These are phyloP conservation scores for Actinopyga echinites DNA, from an alignment of 53 echinoderm and acorn worm species.

Conservation along the genomic window DNA sequence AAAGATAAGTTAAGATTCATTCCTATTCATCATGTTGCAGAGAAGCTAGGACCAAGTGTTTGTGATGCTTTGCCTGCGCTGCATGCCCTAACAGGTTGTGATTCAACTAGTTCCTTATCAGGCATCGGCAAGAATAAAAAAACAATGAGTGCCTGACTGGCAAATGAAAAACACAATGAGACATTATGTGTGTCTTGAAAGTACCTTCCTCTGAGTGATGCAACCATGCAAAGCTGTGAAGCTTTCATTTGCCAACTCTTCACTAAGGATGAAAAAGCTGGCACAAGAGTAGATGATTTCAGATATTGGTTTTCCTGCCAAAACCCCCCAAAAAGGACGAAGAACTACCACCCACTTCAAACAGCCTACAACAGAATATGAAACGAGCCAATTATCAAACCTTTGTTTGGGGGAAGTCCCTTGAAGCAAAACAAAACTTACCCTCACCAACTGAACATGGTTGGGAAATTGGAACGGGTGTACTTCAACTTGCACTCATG, in stretches of 20 bases:
- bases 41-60: not conserved
- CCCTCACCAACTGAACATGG: not conserved
- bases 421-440: not conserved
- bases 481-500: constrained; percentile 5
- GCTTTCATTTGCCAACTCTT: not conserved
- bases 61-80: constrained; percentile 1
- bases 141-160: not conserved
- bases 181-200: not conserved
- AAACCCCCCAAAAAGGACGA: not conserved
- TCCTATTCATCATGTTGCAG: not conserved
- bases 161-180: not conserved
- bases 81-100: not conserved
- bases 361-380: constrained; percentile 15
- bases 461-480: not conserved
- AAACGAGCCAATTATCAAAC: not conserved
- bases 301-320: constrained; percentile 11
- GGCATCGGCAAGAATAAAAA: not conserved
- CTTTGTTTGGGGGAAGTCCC: not conserved
- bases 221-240: not conserved
- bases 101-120: not conserved
- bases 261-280: not conserved
- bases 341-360: not conserved
- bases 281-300: not conserved
- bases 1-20: constrained; percentile 11
- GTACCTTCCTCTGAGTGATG: not conserved